Conservation (phyloP, 1,140 invertebrate species). For the Lordiphosa mommai region DNA sequence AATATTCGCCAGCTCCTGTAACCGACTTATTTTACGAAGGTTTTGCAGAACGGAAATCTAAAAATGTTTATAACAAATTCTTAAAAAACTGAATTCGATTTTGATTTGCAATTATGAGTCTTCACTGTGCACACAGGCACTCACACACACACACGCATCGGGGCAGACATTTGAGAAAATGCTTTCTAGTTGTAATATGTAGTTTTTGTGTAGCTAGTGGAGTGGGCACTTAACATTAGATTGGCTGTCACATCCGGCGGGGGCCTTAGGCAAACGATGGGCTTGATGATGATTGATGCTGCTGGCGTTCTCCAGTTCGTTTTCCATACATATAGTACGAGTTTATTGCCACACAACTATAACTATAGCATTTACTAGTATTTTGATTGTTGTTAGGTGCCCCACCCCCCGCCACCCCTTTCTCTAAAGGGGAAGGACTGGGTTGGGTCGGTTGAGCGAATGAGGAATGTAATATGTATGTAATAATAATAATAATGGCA, state of each 20-base stretch:
- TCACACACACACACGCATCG: background rate
- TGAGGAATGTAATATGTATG: conserved; percentile 39
- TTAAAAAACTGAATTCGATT: too few relatives aligned
- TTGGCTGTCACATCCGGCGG: conserved; percentile 71
- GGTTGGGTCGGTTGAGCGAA: conserved; percentile 3
- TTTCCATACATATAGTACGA: background rate
- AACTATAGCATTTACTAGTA: background rate
- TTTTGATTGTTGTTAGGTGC: background rate
- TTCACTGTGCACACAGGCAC: conserved; percentile 12
- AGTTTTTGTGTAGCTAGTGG: conserved; percentile 24
- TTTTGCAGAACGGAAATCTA: too few relatives aligned
- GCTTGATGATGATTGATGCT: conserved; percentile 50
- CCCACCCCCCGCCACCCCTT: too few relatives aligned
- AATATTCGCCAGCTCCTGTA: too few relatives aligned
- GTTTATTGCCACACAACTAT: background rate
- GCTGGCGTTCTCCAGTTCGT: conserved; percentile 1
- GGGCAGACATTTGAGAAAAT: conserved; percentile 61
- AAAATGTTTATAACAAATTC: too few relatives aligned
- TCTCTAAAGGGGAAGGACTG: too few relatives aligned
- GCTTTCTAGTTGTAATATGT: conserved; percentile 61
- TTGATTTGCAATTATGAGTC: too few relatives aligned
- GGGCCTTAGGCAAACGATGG: conserved; percentile 48
- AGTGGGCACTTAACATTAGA: conserved; percentile 75
- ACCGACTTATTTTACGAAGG: too few relatives aligned
- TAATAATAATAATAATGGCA: conserved; percentile 50